Evolutionary conservation across 1,140 invertebrate species (phyloP).

Genomic region (Drosophila repletoides): DNA sequence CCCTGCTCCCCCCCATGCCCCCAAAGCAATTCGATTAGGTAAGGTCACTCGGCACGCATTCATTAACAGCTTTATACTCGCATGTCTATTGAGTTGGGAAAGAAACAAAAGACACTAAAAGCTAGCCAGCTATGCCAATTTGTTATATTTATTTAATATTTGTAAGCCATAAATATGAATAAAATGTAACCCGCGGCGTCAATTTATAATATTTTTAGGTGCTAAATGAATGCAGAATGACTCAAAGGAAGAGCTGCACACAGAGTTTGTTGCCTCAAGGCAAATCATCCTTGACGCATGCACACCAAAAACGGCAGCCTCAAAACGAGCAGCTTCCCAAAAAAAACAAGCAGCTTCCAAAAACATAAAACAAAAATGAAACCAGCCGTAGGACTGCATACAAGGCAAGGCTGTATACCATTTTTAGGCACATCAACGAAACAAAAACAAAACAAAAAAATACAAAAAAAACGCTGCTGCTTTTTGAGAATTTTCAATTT

Average conservation of each 20-base stretch:
- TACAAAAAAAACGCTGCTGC: neutral
- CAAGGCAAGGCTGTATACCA: constrained; percentile 74
- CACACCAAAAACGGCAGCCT: constrained; percentile 74
- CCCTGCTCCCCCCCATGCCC: constrained; percentile 7
- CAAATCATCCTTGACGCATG: constrained; percentile 78
- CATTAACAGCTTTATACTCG: constrained; percentile 28
- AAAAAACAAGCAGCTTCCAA: neutral
- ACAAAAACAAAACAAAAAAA: constrained; percentile 7
- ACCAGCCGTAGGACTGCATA: constrained; percentile 72
- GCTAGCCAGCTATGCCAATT: constrained; percentile 34
- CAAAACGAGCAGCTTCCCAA: constrained; percentile 9
- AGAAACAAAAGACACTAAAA: constrained; percentile 18
- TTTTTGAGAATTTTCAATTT: constrained; percentile 72
- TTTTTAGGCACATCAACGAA: constrained; percentile 73
- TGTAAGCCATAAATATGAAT: constrained; percentile 15
- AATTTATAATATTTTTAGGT: constrained; percentile 26
- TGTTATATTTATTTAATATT: constrained; percentile 45
- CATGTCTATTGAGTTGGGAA: constrained; percentile 6
- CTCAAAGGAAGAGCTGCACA: neutral
- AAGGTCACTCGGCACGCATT: constrained; percentile 58
- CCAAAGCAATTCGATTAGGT: constrained; percentile 40
- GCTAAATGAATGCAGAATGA: constrained; percentile 21
- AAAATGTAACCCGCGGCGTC: constrained; percentile 11
- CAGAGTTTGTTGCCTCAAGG: constrained; percentile 1
- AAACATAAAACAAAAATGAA: constrained; percentile 34